A percentile compares a stretch with the other conserved stretches of the same genome.
phyloP scores from a whole-genome alignment of 2,113 vertebrate species.

The Craseonycteris thonglongyai region DNA sequence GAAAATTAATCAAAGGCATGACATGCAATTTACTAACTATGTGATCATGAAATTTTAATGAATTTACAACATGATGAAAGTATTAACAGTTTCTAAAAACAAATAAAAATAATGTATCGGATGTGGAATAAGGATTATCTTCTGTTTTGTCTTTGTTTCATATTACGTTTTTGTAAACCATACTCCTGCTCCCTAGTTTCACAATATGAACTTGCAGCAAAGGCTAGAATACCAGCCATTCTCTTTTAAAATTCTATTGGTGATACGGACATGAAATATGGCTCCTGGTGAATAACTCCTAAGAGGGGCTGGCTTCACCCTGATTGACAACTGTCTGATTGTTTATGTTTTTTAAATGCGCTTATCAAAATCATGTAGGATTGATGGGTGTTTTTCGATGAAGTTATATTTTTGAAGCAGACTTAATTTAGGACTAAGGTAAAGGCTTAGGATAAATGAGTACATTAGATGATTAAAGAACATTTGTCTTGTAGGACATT shows the following conservation, averaged over 20 bases:
- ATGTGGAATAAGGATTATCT: slow-evolving; percentile 58
- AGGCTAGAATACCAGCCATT: slow-evolving; percentile 52
- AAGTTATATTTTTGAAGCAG: slow-evolving; percentile 85
- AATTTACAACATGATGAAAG: slow-evolving; percentile 68
- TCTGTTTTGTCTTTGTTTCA: slow-evolving; percentile 64
- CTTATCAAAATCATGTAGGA: slow-evolving; percentile 83
- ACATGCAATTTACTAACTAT: slow-evolving; percentile 68
- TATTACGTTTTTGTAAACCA: slow-evolving; percentile 52
- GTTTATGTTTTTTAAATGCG: slow-evolving; percentile 83
- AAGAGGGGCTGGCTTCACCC: slow-evolving; percentile 74
- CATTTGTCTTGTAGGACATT: slow-evolving; percentile 88
- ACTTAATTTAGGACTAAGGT: slow-evolving; percentile 90
- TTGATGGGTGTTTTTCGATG: slow-evolving; percentile 87
- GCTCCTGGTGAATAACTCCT: slow-evolving; percentile 72
- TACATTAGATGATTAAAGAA: slow-evolving; percentile 93
- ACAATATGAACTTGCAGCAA: slow-evolving; percentile 29
- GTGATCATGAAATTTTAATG: slow-evolving; percentile 73
- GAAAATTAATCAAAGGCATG: slow-evolving; percentile 72
- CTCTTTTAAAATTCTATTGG: slow-evolving; percentile 71
- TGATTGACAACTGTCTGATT: slow-evolving; percentile 83
- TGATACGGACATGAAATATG: slow-evolving; percentile 62
- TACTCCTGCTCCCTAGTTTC: not conserved
- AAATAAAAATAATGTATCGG: slow-evolving; percentile 61
- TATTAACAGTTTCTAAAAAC: slow-evolving; percentile 69
- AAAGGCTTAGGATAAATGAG: slow-evolving; percentile 89